Base-by-base conservation (phyloP, 2,888 invertebrate genomes). In the Oxyteleia sp. region DNA sequence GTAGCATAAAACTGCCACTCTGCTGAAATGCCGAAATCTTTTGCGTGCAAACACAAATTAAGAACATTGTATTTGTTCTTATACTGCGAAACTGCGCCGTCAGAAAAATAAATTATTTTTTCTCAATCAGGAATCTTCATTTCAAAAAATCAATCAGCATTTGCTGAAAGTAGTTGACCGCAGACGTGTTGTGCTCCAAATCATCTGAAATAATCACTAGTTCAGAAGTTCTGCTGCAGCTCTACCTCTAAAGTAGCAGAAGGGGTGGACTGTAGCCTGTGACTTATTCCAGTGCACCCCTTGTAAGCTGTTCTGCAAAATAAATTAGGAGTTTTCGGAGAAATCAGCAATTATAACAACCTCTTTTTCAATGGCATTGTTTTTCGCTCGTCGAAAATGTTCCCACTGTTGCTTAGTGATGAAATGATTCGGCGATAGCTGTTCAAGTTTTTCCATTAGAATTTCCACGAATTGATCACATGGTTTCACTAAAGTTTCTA, bases 161-260 rank as follows among this genome's bases (percentile, higher is more conserved):
- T 15, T 41, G 29, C 51, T 53, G 61, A n/a, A 11, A 38, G n/a
- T n/a, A 38, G n/a, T 38, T 38, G 13, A 38, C 38, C 2, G n/a
- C 38, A n/a, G 38, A 11, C 11, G 38, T 38, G 23, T 82, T 64
- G 47, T 82, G 84, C 13, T 45, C 53, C 15, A 82, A 55, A 23
- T 72, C 57, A 49, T 85, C 66, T 26, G 85, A 84, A 53, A 85
- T 84, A 20, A 79, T 64, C n/a, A 82, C 45, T 69, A 75, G 41
- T 68, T 82, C 8, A 71, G 26, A 55, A 66, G 84, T 51, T 41
- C 10, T 20, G 79, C 26, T 11, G 38, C 49, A 23, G 18, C 63
- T 15, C 18, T 63, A 64, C 59, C 74, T 35, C 63, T 72, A 35
- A 68, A 82, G 45, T 41, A 57, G 10, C 53, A 26, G 26, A 72